Evolutionary conservation across 2,113 vertebrate genomes (phyloP).

Genomic region (Petroica traversi): DNA sequence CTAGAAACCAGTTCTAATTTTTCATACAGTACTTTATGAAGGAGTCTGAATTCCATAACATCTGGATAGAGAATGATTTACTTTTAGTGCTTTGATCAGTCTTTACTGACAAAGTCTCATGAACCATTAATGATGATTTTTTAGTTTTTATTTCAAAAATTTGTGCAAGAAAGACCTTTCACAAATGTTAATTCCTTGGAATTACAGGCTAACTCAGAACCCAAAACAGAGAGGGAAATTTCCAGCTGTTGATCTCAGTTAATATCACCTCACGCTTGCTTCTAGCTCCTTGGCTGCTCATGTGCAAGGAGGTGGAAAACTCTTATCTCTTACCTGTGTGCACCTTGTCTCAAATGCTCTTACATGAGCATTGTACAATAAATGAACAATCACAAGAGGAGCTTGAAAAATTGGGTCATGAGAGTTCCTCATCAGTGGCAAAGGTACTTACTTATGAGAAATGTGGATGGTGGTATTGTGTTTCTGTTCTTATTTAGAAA

Average conservation of each 20-base stretch:
- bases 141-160: background rate
- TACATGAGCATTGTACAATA: too few species aligned
- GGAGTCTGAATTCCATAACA: background rate
- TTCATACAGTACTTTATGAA: background rate
- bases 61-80: background rate
- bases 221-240: background rate
- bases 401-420: background rate
- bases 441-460: background rate
- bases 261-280: background rate
- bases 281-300: background rate
- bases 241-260: background rate
- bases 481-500: background rate
- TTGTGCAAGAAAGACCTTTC: background rate
- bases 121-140: background rate
- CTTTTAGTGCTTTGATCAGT: slow-evolving; percentile 21
- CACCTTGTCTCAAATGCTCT: background rate
- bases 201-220: background rate
- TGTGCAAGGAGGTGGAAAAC: background rate
- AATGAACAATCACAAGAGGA: background rate
- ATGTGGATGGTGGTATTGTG: background rate
- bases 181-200: background rate
- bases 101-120: slow-evolving; percentile 1
- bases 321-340: background rate
- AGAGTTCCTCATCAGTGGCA: background rate
- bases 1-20: slow-evolving; percentile 43